Conservation (phyloP, 2,888 invertebrate species). For the Eupithecia vulgata region DNA sequence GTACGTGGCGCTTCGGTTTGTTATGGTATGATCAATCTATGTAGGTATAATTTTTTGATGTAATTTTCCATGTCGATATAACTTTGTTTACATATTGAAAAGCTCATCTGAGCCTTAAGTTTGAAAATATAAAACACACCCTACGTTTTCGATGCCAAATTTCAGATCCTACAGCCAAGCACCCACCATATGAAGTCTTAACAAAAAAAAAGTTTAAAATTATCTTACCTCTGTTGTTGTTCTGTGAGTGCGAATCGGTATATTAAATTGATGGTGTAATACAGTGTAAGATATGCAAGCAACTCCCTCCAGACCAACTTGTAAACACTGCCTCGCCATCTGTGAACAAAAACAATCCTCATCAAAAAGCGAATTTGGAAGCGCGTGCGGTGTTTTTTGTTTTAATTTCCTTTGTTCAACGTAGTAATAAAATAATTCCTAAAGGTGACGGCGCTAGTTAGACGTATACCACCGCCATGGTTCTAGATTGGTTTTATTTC, state of each 20-base stretch:
- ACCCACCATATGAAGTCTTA: neutral
- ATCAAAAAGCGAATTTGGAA: neutral
- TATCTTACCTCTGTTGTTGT: conserved; percentile 90
- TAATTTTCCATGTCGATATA: too few species aligned
- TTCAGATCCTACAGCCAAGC: neutral
- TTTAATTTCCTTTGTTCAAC: too few species aligned
- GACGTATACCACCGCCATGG: too few species aligned
- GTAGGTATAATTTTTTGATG: too few species aligned
- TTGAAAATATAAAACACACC: neutral
- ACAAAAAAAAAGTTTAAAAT: neutral
- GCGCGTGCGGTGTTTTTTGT: too few species aligned
- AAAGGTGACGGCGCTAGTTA: too few species aligned
- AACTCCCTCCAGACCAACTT: conserved; percentile 97
- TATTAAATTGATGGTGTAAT: conserved; percentile 93
- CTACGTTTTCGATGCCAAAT: neutral
- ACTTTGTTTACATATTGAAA: too few species aligned
- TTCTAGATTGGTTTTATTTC: too few species aligned
- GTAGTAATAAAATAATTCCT: too few species aligned
- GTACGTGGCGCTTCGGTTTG: too few species aligned
- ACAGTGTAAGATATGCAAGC: conserved; percentile 92
- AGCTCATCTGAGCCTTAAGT: too few species aligned
- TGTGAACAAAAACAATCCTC: conserved; percentile 64
- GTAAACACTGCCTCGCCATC: conserved; percentile 98
- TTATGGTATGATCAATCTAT: too few species aligned
- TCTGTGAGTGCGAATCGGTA: conserved; percentile 93